Conservation (phyloP, 92 coral and sea anemone species). For the Plumapathes pennacea region DNA sequence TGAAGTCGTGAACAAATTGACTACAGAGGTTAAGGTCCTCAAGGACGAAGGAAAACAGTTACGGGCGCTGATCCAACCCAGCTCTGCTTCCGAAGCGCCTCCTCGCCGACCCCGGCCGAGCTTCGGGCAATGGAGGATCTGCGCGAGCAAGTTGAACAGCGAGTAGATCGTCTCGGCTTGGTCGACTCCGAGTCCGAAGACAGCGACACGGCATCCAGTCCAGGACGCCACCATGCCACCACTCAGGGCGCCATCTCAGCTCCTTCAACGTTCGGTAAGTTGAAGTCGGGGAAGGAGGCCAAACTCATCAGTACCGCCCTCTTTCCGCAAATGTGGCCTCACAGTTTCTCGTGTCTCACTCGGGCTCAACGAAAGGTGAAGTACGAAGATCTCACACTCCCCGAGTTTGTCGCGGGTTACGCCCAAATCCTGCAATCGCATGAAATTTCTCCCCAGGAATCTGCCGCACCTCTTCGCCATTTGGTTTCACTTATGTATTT, state of each 20-base stretch:
- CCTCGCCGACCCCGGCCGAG: slow-evolving; percentile 3
- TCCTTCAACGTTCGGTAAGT: no score
- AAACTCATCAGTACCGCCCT: slow-evolving; percentile 13
- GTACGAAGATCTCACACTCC: slow-evolving; percentile 17
- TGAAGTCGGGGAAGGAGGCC: slow-evolving; percentile 12
- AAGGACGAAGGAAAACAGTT: no score
- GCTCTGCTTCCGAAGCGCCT: no score
- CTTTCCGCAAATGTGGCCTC: slow-evolving; percentile 37
- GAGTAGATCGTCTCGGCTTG: no score
- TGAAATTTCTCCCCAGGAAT: slow-evolving; percentile 3
- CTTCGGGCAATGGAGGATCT: slow-evolving; percentile 16
- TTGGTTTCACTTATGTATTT: slow-evolving; percentile 39
- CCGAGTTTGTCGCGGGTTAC: slow-evolving; percentile 43
- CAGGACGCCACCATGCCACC: no score
- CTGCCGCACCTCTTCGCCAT: slow-evolving; percentile 24
- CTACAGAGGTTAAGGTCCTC: no score
- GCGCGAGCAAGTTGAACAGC: slow-evolving; percentile 3
- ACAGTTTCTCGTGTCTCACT: slow-evolving; percentile 13
- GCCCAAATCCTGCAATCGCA: slow-evolving; percentile 15
- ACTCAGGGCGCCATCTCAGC: no score
- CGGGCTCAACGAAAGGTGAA: slow-evolving; percentile 12
- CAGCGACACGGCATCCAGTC: no score
- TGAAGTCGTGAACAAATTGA: no score
- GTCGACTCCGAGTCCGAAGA: no score
- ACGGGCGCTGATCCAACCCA: no score